Evolutionary conservation across 2,797 vertebrate genomes (phyloP), one percentile per base, ranked within the genome.

Genomic region (Pipistrellus pipistrellus): DNA sequence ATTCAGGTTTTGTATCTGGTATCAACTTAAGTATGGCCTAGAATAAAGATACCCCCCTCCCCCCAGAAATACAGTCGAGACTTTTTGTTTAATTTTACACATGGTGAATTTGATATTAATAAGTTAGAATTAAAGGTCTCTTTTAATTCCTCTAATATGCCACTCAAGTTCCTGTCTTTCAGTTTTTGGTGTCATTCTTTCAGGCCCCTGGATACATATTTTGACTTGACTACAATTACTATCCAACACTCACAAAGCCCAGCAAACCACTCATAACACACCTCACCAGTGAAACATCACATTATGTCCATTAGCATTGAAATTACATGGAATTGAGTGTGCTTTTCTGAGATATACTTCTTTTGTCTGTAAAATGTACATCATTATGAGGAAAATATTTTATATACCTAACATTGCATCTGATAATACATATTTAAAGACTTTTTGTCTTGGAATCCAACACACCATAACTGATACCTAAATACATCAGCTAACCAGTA

Each of bases 81-180:
- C 8, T 57, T 78, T 94, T 78, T 78, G 9, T 84, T 81, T 62
- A 38, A 72, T 88, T 92, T 75, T 92, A 14, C n/a, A 73, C 10
- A 46, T 73, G 30, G 66, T 73, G 14, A 94, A 32, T 27, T 7
- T 69, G 12, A 46, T 27, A 73, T 38, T 85, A 64, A 85, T 57
- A 53, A 71, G 2, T 44, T 71, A 32, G 15, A 12, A 62, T 53
- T 0, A 59, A 85, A 68, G 48, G 7, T 7, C 30, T 30, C 32
- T 68, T 73, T 83, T 85, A 41, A 76, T 84, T 92, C 30, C 12
- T n/a, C n/a, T 48, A 21, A 64, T 13, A 44, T 15, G 2, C 62
- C 4, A 20, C 18, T 44, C 11, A 87, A 72, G 17, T 75, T 85
- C 57, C 32, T 53, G 30, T 18, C 15, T 51, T 76, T 38, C 27